Evolutionary conservation across 2,113 vertebrate genomes (phyloP).

Genomic region (Cercocebus atys): DNA sequence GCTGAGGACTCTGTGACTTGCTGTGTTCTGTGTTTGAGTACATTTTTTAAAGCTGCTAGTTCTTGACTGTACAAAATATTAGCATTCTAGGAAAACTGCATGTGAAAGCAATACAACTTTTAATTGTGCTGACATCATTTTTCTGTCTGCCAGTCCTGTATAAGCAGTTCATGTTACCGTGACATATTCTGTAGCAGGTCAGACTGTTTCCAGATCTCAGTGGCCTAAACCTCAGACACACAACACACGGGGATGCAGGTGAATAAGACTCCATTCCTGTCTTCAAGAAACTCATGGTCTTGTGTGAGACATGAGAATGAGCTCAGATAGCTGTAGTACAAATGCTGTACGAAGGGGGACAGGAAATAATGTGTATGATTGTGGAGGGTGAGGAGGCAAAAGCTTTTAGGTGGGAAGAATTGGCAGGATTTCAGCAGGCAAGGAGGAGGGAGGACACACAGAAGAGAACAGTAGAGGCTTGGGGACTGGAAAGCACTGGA

Average conservation of each 20-base stretch:
- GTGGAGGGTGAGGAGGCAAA: not conserved
- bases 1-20: not conserved
- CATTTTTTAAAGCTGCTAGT: not conserved
- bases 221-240: not conserved
- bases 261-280: not conserved
- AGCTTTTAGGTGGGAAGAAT: not conserved
- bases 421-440: not conserved
- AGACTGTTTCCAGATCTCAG: not conserved
- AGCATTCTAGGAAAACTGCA: not conserved
- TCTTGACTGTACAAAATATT: not conserved
- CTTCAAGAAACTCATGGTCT: not conserved
- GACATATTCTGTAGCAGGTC: not conserved
- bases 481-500: not conserved
- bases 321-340: not conserved
- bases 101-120: not conserved
- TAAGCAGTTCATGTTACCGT: not conserved
- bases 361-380: fast-evolving
- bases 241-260: no score
- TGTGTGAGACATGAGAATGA: not conserved
- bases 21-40: not conserved
- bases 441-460: not conserved
- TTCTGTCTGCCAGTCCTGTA: fast-evolving
- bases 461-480: not conserved
- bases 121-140: not conserved
- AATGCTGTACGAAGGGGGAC: not conserved